Evolutionary conservation across 92 coral and sea anemone species (phyloP).

Genomic region (Porites rus): DNA sequence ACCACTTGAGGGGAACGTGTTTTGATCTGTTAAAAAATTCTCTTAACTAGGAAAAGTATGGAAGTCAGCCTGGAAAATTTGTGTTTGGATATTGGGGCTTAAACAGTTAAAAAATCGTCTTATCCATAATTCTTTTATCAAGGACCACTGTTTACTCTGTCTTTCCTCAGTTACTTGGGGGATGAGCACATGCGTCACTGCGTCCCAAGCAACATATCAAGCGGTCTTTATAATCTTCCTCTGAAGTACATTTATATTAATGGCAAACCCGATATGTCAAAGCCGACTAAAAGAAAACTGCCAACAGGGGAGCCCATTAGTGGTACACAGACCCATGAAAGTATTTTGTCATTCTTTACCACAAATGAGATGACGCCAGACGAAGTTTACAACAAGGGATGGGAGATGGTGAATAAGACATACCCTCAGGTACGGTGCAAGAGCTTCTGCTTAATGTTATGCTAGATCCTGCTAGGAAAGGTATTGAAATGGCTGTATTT

Average conservation of each 20-base stretch:
- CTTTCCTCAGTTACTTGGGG: constrained; percentile 75
- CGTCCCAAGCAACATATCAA: constrained; percentile 93
- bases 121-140: background rate
- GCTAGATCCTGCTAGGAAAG: no score
- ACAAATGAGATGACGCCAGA: constrained; percentile 85
- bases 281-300: constrained; percentile 74
- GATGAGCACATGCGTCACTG: constrained; percentile 84
- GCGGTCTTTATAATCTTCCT: constrained; percentile 92
- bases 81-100: no score
- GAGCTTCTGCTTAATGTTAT: no score
- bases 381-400: constrained; percentile 81
- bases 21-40: no score
- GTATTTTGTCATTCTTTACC: constrained; percentile 81
- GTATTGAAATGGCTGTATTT: no score
- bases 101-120: no score
- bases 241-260: constrained; percentile 76
- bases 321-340: constrained; percentile 77
- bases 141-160: background rate
- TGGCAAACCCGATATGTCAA: constrained; percentile 72
- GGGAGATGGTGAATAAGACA: constrained; percentile 70
- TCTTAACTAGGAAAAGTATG: no score
- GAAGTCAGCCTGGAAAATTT: no score
- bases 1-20: no score
- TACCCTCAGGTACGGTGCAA: constrained; percentile 73
- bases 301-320: constrained; percentile 83